phyloP scores from a whole-genome alignment of 2,113 vertebrate genomes.

The Otocyon megalotis region DNA sequence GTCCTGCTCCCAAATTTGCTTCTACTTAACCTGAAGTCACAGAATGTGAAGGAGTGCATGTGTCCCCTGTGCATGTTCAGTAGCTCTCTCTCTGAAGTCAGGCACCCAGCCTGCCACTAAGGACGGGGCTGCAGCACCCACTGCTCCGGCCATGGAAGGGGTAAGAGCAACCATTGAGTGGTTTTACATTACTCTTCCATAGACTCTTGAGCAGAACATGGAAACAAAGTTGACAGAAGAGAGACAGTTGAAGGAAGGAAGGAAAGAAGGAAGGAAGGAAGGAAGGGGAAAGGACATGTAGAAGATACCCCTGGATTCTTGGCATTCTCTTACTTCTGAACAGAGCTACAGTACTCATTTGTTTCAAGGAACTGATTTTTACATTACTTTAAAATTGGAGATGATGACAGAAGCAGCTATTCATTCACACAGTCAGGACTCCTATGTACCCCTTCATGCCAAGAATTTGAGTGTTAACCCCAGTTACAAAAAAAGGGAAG shows the following conservation, averaged over 20 bases:
- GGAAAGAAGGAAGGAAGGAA: background rate
- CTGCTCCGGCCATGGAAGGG: background rate
- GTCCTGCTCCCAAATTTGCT: background rate
- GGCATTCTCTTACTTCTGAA: background rate
- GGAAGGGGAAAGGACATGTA: background rate
- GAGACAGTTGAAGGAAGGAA: background rate
- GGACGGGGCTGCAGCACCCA: background rate
- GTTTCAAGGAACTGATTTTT: background rate
- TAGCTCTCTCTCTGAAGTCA: fast-evolving
- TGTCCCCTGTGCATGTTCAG: background rate
- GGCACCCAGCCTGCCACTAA: background rate
- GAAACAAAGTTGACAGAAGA: background rate
- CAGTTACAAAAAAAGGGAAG: background rate
- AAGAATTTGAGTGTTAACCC: background rate
- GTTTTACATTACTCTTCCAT: background rate
- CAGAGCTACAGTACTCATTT: background rate
- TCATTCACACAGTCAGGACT: background rate
- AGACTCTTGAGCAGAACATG: background rate
- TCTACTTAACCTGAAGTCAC: background rate
- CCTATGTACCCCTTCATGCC: fast-evolving
- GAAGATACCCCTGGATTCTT: background rate
- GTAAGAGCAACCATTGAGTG: background rate
- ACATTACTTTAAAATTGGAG: background rate
- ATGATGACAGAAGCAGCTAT: background rate
- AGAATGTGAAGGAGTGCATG: fast-evolving